A percentile compares a stretch with the other conserved stretches of the same genome.
These are phyloP conservation scores for Mesocentrotus franciscanus DNA, from an alignment of 53 echinoderm and acorn worm genomes.

Conservation along the genomic window DNA sequence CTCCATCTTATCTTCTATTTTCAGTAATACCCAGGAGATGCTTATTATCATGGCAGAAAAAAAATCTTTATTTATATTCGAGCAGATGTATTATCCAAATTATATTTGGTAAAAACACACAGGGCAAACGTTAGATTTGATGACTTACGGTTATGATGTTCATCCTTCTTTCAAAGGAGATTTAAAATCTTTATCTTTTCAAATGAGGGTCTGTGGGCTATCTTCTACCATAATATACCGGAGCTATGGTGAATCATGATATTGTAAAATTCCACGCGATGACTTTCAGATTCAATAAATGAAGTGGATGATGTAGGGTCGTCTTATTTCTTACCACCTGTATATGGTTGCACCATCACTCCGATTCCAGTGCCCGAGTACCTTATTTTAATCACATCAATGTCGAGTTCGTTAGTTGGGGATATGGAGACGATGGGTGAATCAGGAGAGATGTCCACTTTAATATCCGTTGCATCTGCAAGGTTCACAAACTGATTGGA, in stretches of 20 bases:
- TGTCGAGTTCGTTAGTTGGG: neutral
- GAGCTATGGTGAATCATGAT: no score
- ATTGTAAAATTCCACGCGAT: neutral
- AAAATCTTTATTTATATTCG: no score
- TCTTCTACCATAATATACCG: no score
- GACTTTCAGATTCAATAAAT: neutral
- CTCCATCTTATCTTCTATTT: no score
- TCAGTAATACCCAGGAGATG: no score
- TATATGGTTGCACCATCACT: conserved; percentile 36
- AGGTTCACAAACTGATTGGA: neutral
- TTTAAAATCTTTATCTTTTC: no score
- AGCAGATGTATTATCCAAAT: neutral
- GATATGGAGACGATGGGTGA: neutral
- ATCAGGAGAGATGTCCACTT: neutral
- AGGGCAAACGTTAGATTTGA: neutral
- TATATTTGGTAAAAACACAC: no score
- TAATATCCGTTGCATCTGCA: neutral
- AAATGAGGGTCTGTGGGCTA: no score
- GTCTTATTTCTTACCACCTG: neutral
- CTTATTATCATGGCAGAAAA: no score
- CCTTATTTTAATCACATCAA: neutral
- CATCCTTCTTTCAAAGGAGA: no score
- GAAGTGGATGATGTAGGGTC: neutral
- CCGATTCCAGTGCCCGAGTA: neutral
- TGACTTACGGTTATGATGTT: neutral